Evolutionary conservation across 1,140 invertebrate genomes (phyloP).

Genomic region (Gerris buenoi): DNA sequence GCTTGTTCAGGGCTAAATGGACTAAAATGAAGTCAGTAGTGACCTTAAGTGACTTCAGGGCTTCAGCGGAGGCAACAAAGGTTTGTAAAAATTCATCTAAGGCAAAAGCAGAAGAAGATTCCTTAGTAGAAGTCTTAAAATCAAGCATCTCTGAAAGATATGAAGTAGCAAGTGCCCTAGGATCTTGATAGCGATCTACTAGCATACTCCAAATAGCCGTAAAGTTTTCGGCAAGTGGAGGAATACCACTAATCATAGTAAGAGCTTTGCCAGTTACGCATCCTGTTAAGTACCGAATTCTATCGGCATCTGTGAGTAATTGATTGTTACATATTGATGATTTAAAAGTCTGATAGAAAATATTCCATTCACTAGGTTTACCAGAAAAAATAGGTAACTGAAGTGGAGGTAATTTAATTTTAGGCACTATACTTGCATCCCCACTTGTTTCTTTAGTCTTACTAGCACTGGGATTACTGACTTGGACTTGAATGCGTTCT

Average conservation of each 20-base stretch:
- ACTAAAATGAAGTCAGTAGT: not conserved
- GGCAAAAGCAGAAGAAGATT: not conserved
- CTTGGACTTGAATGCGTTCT: not conserved
- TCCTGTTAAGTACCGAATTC: not conserved
- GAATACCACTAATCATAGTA: not conserved
- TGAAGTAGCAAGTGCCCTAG: not conserved
- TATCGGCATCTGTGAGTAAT: not conserved
- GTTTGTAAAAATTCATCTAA: not conserved
- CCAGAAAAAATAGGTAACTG: not conserved
- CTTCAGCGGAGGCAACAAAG: not conserved
- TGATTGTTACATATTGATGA: not conserved
- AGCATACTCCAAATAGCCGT: not conserved
- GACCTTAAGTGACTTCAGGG: not conserved
- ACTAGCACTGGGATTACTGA: not conserved
- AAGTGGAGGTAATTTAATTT: not conserved
- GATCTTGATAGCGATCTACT: not conserved
- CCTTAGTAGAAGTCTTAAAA: not conserved
- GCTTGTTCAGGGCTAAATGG: not conserved
- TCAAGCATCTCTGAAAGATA: not conserved
- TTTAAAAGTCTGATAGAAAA: not conserved
- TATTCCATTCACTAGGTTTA: not conserved
- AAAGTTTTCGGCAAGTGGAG: not conserved
- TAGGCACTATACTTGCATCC: not conserved
- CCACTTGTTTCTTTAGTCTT: not conserved
- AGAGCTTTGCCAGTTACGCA: not conserved